Conservation (phyloP, 2,888 invertebrate species). For the Agriopis marginaria region DNA sequence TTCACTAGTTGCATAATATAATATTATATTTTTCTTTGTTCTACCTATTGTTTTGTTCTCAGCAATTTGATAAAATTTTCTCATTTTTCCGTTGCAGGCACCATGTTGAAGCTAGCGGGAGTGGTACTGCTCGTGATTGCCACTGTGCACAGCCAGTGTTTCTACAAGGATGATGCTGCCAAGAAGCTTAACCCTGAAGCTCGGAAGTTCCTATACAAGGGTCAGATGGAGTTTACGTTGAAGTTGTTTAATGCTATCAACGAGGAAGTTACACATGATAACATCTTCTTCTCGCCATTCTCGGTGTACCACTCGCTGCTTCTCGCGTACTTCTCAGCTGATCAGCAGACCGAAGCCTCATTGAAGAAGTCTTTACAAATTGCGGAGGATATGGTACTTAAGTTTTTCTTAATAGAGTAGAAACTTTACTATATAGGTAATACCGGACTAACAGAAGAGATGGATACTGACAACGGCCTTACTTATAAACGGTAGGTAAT, state of each 20-base stretch:
- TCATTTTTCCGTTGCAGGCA: slow-evolving; percentile 54
- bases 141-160: slow-evolving; percentile 74
- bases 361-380: slow-evolving; percentile 88
- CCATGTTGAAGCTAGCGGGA: slow-evolving; percentile 67
- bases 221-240: slow-evolving; percentile 90
- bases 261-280: slow-evolving; percentile 88
- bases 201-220: slow-evolving; percentile 68
- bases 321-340: slow-evolving; percentile 92
- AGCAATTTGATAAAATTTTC: background rate
- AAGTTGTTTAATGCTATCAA: slow-evolving; percentile 89
- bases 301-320: slow-evolving; percentile 93
- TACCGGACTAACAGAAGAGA: too few species aligned
- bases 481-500: too few species aligned
- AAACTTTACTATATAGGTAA: too few species aligned
- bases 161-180: slow-evolving; percentile 75
- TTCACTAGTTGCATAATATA: too few species aligned
- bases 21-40: too few species aligned
- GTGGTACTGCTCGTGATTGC: slow-evolving; percentile 59
- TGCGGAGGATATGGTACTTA: slow-evolving; percentile 80
- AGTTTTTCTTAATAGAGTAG: too few species aligned
- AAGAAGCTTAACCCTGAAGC: slow-evolving; percentile 78
- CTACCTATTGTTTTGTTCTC: background rate
- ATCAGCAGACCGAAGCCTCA: slow-evolving; percentile 89
- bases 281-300: slow-evolving; percentile 95
- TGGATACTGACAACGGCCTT: too few species aligned